Percentiles rank a stretch among this genome's conserved stretches.
Evolutionary conservation across 1,140 invertebrate species (phyloP).

Genomic region (Sarcophaga bullata): DNA sequence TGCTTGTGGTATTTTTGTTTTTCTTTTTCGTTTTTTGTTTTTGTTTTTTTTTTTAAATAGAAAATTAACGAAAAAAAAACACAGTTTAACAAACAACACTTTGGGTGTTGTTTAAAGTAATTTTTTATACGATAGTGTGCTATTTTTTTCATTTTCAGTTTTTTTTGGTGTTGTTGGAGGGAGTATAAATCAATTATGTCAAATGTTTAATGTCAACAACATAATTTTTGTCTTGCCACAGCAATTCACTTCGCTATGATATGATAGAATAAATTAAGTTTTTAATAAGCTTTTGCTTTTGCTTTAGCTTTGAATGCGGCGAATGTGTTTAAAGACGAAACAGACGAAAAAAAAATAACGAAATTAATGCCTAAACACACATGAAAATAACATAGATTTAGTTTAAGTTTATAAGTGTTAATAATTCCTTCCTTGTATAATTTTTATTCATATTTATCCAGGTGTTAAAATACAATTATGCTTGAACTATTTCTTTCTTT

Average conservation of each 20-base stretch:
- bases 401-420: neutral
- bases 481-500: neutral
- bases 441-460: slow-evolving; percentile 25
- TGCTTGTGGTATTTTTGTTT: neutral
- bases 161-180: no score
- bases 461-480: slow-evolving; percentile 31
- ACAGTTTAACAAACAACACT: neutral
- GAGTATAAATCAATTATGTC: slow-evolving; percentile 41
- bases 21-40: neutral
- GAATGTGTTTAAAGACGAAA: neutral
- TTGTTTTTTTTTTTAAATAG: neutral
- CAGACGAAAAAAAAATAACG: neutral
- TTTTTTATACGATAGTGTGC: neutral
- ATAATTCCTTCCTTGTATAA: neutral
- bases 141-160: neutral
- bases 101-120: slow-evolving; percentile 20
- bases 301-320: neutral
- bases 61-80: neutral
- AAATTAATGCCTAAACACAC: neutral
- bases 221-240: slow-evolving; percentile 23
- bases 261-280: slow-evolving; percentile 32
- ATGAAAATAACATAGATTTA: neutral
- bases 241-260: neutral
- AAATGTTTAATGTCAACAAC: slow-evolving; percentile 41
- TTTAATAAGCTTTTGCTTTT: slow-evolving; percentile 26